Percentiles rank a stretch among this genome's conserved stretches.
These are phyloP conservation scores for Icerya purchasi DNA, from an alignment of 2,888 invertebrate species.

Conservation along the genomic window DNA sequence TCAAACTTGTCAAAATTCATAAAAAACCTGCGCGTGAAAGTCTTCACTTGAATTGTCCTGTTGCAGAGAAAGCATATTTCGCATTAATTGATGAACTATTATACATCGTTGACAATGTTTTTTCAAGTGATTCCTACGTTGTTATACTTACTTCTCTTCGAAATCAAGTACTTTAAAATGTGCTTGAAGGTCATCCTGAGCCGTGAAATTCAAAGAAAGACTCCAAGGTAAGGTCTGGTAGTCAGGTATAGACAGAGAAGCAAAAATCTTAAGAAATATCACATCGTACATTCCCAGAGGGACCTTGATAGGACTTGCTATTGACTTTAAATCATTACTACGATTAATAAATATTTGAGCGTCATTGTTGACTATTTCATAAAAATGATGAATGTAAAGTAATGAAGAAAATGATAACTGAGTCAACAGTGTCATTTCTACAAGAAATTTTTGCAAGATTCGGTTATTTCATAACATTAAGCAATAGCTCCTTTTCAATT, in stretches of 20 bases:
- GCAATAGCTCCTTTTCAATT: neutral
- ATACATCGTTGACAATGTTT: neutral
- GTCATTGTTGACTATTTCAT: slow-evolving; percentile 4
- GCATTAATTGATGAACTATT: neutral
- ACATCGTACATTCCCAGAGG: neutral
- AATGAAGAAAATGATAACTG: too few relatives aligned
- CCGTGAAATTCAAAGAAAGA: slow-evolving; percentile 4
- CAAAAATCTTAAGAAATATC: neutral
- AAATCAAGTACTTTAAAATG: slow-evolving; percentile 1
- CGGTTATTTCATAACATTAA: slow-evolving; percentile 1
- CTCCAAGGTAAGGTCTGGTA: slow-evolving; percentile 10
- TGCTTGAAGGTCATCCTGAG: slow-evolving; percentile 13
- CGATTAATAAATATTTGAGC: too few relatives aligned
- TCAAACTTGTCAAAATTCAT: too few relatives aligned
- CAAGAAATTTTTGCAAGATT: neutral
- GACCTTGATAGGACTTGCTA: slow-evolving; percentile 6
- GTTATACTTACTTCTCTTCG: neutral
- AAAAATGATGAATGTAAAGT: neutral
- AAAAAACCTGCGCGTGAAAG: neutral
- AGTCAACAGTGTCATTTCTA: neutral
- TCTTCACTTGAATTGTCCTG: neutral
- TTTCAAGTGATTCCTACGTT: neutral
- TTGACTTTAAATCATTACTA: slow-evolving; percentile 1
- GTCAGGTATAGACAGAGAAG: slow-evolving; percentile 5
- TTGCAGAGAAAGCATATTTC: neutral